phyloP scores from a whole-genome alignment of 2,113 vertebrate species.

The human region DNA sequence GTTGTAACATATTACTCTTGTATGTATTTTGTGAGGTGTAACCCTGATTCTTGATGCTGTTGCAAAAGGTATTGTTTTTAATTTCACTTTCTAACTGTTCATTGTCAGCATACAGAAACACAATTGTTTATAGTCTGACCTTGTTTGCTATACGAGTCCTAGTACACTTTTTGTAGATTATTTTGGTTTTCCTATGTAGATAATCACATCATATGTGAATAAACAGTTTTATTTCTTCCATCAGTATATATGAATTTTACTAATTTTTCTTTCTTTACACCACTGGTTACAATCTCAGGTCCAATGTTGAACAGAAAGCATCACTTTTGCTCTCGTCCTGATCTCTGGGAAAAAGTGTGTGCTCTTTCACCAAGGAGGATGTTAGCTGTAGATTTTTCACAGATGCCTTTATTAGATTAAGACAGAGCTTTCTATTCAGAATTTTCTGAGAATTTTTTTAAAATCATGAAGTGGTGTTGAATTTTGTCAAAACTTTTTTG shows the following conservation, averaged over 20 bases:
- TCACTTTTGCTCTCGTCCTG: rapidly evolving
- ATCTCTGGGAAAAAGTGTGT: background rate
- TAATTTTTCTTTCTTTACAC: background rate
- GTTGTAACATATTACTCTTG: background rate
- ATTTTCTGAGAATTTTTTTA: background rate
- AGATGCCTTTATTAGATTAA: rapidly evolving
- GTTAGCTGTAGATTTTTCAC: background rate
- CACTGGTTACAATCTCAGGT: background rate
- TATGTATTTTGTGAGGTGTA: rapidly evolving
- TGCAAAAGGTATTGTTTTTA: background rate
- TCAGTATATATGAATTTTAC: background rate
- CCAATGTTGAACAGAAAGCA: background rate
- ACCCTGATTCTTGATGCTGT: background rate
- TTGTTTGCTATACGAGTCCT: background rate
- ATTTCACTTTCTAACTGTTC: too few relatives aligned
- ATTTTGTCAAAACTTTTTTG: background rate
- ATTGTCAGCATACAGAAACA: too few relatives aligned
- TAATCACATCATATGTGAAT: background rate
- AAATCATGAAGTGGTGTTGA: background rate
- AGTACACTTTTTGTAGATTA: background rate
- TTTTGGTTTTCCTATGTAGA: too few relatives aligned
- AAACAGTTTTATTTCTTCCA: background rate
- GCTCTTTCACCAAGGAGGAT: background rate
- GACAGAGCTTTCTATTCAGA: background rate
- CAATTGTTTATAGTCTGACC: too few relatives aligned